These are phyloP conservation scores for Pentamera pediparva DNA, from an alignment of 53 echinoderm and acorn worm genomes.

Conservation along the genomic window DNA sequence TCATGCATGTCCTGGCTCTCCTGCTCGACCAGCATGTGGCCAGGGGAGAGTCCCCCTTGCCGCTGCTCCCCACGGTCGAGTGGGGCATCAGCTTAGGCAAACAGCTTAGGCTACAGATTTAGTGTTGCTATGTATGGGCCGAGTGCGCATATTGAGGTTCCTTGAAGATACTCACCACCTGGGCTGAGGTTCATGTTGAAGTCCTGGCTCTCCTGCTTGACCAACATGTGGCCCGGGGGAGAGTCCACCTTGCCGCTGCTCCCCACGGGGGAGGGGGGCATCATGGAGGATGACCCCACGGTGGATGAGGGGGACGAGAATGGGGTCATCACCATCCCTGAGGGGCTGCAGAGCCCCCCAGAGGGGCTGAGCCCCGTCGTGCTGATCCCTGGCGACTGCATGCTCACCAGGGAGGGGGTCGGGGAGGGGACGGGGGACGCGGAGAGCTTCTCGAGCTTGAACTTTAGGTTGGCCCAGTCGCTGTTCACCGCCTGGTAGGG, in stretches of 20 bases:
- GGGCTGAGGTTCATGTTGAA: slow-evolving; percentile 31
- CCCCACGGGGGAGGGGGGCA: slow-evolving; percentile 22
- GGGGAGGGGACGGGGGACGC: slow-evolving; percentile 19
- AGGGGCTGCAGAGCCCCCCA: too few relatives aligned
- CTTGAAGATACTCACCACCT: slow-evolving; percentile 38
- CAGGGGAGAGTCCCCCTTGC: too few relatives aligned
- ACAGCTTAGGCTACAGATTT: too few relatives aligned
- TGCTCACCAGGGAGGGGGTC: slow-evolving; percentile 14
- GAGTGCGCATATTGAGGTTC: too few relatives aligned
- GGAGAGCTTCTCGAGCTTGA: slow-evolving; percentile 33
- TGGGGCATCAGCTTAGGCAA: too few relatives aligned
- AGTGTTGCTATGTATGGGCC: too few relatives aligned
- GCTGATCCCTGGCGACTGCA: slow-evolving; percentile 27
- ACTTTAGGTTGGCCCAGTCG: slow-evolving; percentile 30
- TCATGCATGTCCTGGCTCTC: too few relatives aligned
- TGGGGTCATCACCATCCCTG: slow-evolving; percentile 13
- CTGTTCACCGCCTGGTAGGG: slow-evolving; percentile 13
- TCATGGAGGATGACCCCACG: neutral
- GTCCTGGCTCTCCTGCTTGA: slow-evolving; percentile 22
- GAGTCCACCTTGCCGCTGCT: slow-evolving; percentile 30
- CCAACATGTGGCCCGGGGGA: slow-evolving; percentile 5
- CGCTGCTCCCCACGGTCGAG: too few relatives aligned
- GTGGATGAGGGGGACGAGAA: slow-evolving; percentile 1
- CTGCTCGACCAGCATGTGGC: too few relatives aligned
- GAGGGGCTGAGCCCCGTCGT: too few relatives aligned